These are phyloP conservation scores for Apogon talboti DNA, from an alignment of 2,797 vertebrate species.

Conservation along the genomic window DNA sequence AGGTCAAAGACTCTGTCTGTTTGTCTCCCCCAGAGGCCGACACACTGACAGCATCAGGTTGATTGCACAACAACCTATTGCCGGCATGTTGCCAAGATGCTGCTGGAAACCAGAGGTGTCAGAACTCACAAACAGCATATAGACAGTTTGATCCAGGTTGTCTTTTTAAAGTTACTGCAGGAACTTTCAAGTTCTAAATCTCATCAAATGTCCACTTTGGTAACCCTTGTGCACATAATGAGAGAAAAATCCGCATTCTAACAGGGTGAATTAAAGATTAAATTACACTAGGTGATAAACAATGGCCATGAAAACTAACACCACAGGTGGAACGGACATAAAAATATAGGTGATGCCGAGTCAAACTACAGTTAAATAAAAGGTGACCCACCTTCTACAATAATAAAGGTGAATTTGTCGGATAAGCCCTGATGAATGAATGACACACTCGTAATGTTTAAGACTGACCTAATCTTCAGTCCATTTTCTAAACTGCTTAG, in stretches of 20 bases:
- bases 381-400: too few species aligned
- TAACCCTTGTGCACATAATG: constrained; percentile 21
- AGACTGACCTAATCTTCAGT: too few species aligned
- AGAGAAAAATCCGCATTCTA: constrained; percentile 7
- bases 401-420: too few species aligned
- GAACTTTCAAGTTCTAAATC: constrained; percentile 28
- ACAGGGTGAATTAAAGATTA: too few species aligned
- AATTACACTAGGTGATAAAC: too few species aligned
- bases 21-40: constrained; percentile 22
- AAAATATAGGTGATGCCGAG: too few species aligned
- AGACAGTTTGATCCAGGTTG: neutral
- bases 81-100: constrained; percentile 24
- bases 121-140: constrained; percentile 24
- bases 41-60: constrained; percentile 48
- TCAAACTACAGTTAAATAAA: too few species aligned
- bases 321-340: too few species aligned
- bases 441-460: too few species aligned
- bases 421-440: too few species aligned
- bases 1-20: constrained; percentile 28
- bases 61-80: constrained; percentile 42
- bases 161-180: constrained; percentile 22
- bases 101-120: constrained; percentile 33
- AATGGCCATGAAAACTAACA: too few species aligned
- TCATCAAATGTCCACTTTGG: constrained; percentile 31
- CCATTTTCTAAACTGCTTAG: too few species aligned